Evolutionary conservation across 1,140 invertebrate genomes (phyloP), one percentile per base, ranked within the genome.

Genomic region (Sitodiplosis mosellana): DNA sequence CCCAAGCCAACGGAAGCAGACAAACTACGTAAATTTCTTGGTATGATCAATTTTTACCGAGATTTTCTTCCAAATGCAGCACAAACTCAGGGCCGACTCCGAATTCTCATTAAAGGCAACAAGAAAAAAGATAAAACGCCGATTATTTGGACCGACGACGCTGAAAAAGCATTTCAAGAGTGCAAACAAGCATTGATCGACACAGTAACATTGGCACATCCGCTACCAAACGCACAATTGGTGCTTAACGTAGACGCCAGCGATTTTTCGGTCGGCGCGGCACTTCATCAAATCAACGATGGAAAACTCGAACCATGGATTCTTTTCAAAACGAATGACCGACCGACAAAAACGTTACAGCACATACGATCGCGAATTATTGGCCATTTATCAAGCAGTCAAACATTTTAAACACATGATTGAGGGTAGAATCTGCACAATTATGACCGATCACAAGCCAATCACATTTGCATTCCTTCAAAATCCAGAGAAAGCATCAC

Each of bases 381-480:
- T 63, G 8, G 58, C 60, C 21, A 47, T 59, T 2, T 64, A 58
- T 49, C 27, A 45, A 36, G 53, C 54, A 12, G 47, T 66, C n/a
- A 51, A 52, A 38, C 51, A 64, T 49, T 66, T 66, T 48, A 15
- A 46, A 15, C 54, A 59, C 34, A 42, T 56, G 41, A 14, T 67
- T 15, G 59, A 66, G 52, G 58, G 55, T 11, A 40, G 55, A 37
- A 22, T 47, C 1, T 58, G 63, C 20, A 50, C 48, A 2, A 53
- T 66, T 6, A 61, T 51, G 40, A 68, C 64, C 0, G 64, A 69
- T 46, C 67, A 69, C 40, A 65, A 63, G 47, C 65, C 65, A 4
- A 52, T 69, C 2, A 60, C 49, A 15, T 59, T 51, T 45, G 56
- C 55, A 0, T 60, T 59, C 48, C 34, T 20, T n/a, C 45, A 44